phyloP scores from a whole-genome alignment of 2,888 invertebrate genomes.

The Andricus curvator region DNA sequence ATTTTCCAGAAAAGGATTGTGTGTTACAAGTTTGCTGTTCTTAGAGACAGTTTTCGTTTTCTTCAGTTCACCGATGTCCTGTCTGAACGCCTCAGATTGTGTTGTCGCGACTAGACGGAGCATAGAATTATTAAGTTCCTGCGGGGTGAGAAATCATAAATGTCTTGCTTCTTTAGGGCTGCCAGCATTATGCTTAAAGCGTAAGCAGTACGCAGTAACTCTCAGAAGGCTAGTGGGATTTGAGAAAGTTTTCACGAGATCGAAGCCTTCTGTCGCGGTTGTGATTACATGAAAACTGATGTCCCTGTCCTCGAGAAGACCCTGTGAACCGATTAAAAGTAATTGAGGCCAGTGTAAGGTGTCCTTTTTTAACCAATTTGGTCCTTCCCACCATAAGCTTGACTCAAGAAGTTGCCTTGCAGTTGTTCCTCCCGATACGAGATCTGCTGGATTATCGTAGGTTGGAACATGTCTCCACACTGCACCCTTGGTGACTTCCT shows the following conservation, averaged over 20 bases:
- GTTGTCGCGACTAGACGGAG: too few relatives aligned
- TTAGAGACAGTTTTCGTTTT: not conserved
- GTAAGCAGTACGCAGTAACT: not conserved
- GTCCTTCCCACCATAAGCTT: not conserved
- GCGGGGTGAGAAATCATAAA: not conserved
- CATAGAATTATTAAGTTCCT: not conserved
- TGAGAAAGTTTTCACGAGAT: not conserved
- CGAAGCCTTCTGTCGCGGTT: not conserved
- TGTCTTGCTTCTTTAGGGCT: not conserved
- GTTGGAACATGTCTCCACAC: constrained; percentile 4
- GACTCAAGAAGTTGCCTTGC: not conserved
- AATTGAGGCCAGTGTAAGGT: not conserved
- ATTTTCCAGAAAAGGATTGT: not conserved
- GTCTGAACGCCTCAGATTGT: not conserved
- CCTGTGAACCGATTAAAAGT: not conserved
- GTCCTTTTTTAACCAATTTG: not conserved
- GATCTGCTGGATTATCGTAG: constrained; percentile 8
- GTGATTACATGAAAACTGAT: not conserved
- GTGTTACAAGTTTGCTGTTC: not conserved
- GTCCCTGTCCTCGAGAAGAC: not conserved
- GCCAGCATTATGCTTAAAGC: not conserved
- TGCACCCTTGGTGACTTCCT: not conserved
- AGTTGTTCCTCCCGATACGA: not conserved
- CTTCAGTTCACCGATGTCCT: not conserved
- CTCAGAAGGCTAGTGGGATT: not conserved